phyloP scores from a whole-genome alignment of 2,797 vertebrate genomes.

The Geotrypetes seraphini region DNA sequence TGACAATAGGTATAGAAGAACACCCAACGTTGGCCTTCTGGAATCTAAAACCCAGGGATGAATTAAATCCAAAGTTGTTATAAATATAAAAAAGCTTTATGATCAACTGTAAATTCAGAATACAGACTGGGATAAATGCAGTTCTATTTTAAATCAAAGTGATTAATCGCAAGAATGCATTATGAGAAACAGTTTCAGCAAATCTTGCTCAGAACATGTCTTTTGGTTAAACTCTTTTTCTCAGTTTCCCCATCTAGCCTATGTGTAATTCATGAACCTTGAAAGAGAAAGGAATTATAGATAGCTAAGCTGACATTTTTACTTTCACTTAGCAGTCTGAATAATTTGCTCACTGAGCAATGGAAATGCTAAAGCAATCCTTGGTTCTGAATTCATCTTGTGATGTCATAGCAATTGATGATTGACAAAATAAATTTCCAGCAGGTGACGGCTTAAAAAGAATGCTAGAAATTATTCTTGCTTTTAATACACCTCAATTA shows the following conservation, averaged over 20 bases:
- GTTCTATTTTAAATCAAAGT: constrained; percentile 42
- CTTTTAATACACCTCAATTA: constrained; percentile 46
- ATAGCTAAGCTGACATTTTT: constrained; percentile 51
- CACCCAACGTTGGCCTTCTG: neutral
- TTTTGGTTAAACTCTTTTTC: constrained; percentile 41
- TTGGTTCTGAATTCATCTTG: constrained; percentile 53
- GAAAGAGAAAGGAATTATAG: constrained; percentile 44
- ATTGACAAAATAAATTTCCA: constrained; percentile 48
- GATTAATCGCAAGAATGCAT: constrained; percentile 48
- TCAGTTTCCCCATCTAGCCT: constrained; percentile 25
- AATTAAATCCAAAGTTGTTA: too few species aligned
- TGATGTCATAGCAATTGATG: constrained; percentile 50
- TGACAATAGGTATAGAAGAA: too few species aligned
- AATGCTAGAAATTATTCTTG: constrained; percentile 32
- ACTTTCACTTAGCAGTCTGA: constrained; percentile 52
- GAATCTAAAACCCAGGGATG: neutral
- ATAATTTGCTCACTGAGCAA: constrained; percentile 43
- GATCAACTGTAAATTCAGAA: constrained; percentile 36
- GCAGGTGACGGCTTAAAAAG: constrained; percentile 29
- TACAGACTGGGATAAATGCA: constrained; percentile 34
- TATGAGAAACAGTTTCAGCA: constrained; percentile 37
- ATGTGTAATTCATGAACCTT: constrained; percentile 60
- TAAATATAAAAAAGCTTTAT: constrained; percentile 29
- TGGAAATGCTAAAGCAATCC: constrained; percentile 48
- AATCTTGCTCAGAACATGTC: constrained; percentile 35